Conservation (phyloP, 1,140 invertebrate species). For the Delia radicum region DNA sequence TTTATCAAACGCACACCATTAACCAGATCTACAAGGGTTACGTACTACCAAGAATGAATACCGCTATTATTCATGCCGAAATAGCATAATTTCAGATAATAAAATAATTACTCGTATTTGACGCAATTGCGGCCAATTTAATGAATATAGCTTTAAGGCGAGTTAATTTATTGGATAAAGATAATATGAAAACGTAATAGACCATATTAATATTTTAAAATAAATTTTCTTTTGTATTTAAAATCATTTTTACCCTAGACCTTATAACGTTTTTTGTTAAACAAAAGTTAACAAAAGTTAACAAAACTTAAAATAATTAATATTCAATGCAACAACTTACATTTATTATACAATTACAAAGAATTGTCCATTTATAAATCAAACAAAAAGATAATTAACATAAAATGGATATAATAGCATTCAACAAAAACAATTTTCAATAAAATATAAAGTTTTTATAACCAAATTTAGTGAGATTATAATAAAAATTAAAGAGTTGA, state of each 20-base stretch:
- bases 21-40: too few species aligned
- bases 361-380: neutral
- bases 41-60: too few species aligned
- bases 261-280: neutral
- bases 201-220: too few species aligned
- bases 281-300: conserved; percentile 2
- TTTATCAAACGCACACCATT: too few species aligned
- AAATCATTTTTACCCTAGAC: neutral
- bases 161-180: too few species aligned
- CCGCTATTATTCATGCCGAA: too few species aligned
- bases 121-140: too few species aligned
- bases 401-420: neutral
- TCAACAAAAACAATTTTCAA: neutral
- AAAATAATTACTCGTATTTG: too few species aligned
- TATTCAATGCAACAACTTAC: neutral
- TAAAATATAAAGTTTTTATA: neutral
- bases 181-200: too few species aligned
- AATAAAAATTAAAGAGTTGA: neutral
- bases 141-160: too few species aligned
- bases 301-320: neutral
- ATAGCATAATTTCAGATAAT: too few species aligned
- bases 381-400: neutral
- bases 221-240: too few species aligned
- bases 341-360: neutral
- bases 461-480: neutral